Evolutionary conservation across 2,888 invertebrate species (phyloP), one percentile per base, ranked within the genome.

Genomic region (Byasa hedistus): DNA sequence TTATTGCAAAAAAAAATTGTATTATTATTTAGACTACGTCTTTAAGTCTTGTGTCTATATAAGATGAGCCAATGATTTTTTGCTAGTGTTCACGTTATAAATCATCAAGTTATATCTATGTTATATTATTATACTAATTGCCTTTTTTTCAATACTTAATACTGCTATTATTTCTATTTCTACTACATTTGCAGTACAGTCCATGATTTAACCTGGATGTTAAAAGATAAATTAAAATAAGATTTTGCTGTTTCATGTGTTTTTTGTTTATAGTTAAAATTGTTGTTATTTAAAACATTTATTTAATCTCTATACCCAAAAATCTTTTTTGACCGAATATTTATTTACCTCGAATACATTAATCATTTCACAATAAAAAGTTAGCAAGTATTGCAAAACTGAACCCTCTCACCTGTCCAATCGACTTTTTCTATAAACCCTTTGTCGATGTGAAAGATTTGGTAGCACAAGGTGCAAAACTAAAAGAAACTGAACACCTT

Each of bases 391-490:
- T 70, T 60, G 69, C 68, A 76, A 76, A 76, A 70, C 72, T 72
- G 74, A 74, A 65, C 68, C 64, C 56, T 69, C 87, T 69, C 87
- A 90, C 85, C 89, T 88, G 88, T 85, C 77, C 68, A 72, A 75
- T 72, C 71, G 72, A 73, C 73, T 80, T 82, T 83, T 85, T 85
- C 82, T 85, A 84, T 86, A 80, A 59, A 85, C 69, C 77, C 76
- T 74, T 79, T 78, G 77, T 69, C 70, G 77, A 79, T 78, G 71
- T 69, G 75, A 75, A 80, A 80, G 78, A 82, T 83, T 84, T 79
- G 81, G 85, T 84, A 82, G 73, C 81, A 84, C 89, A 91, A 91
- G 91, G 89, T 91, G 89, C 88, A 89, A 86, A 87, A 82, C 78
- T 77, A 72, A 75, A 76, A 78, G 80, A 83, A 79, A 81, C 77